A percentile compares a stretch with the other conserved stretches of the same genome.
phyloP scores from a whole-genome alignment of 1,140 invertebrate genomes.

The Uloborus diversus region DNA sequence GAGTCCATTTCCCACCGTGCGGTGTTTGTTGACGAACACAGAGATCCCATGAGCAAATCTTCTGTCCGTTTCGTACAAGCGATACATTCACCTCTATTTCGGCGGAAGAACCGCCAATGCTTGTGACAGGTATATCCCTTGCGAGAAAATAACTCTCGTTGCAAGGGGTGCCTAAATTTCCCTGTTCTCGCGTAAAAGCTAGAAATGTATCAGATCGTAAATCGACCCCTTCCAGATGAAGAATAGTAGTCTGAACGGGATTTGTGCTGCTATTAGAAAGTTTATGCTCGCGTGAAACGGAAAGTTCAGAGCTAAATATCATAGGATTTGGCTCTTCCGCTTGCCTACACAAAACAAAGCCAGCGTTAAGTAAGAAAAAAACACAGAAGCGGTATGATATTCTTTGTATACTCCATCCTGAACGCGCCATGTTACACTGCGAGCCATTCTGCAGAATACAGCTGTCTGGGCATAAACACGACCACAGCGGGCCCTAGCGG shows the following conservation, averaged over 20 bases:
- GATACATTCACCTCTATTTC: constrained; percentile 26
- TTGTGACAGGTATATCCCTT: constrained; percentile 16
- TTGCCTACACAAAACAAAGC: neutral
- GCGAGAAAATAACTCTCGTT: constrained; percentile 30
- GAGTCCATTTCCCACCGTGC: constrained; percentile 5
- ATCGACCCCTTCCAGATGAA: constrained; percentile 50
- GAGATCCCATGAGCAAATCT: constrained; percentile 37
- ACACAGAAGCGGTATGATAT: neutral
- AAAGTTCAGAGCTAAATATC: neutral
- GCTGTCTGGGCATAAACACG: constrained; percentile 36
- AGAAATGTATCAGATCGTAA: constrained; percentile 8
- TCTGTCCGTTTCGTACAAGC: neutral
- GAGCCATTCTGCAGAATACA: constrained; percentile 30
- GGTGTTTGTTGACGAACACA: constrained; percentile 30
- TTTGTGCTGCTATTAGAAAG: neutral
- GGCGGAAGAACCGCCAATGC: constrained; percentile 9
- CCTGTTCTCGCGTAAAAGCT: constrained; percentile 37
- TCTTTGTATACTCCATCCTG: neutral
- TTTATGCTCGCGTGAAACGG: neutral
- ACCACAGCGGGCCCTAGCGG: constrained; percentile 9
- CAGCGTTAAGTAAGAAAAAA: constrained; percentile 8
- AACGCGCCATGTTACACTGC: constrained; percentile 40
- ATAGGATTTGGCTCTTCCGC: neutral
- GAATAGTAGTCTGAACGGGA: neutral
- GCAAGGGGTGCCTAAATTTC: neutral